Base-by-base conservation (phyloP, 2,888 invertebrate genomes). In the Hartigia nigra region DNA sequence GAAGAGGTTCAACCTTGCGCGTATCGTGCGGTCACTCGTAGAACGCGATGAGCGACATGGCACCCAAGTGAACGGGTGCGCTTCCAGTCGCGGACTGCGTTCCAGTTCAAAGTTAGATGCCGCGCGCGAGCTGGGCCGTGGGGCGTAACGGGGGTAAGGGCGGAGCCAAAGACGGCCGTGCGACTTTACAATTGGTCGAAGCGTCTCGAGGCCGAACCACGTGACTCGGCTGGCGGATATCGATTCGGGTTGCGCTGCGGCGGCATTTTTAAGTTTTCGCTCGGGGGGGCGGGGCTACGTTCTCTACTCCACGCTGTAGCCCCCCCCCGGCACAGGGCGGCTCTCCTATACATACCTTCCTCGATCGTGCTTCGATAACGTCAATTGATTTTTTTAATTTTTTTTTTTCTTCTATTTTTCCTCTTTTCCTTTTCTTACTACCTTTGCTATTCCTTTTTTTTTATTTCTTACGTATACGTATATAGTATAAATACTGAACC, bases 241-340 rank as follows among this genome's bases (percentile, higher is more conserved):
- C 94, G 95, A 95, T 95, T 95, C 95, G 95, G 94, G 94, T 93
- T 87, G 94, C 94, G 93, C 93, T 93, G 94, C 95, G 95, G 95
- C 95, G 95, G 95, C 95, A 95, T 95, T 95, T 95, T 95, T 95
- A 95, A 95, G 94, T 95, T 95, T 92, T 92, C 91, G 88, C 83
- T 81, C 69, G 78, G 86, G 88, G 90, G 86, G 87, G 89, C 85
- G 86, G 88, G 83, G 87, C 88, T 80, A 85, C 82, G 82, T 81
- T 83, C 81, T 83, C 81, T 82, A 80, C 83, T 85, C 84, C 86
- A 86, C 86, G 84, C 84, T 85, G 35, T n/a, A 37, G 35, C 55
- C 74, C 79, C 79, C 79, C 79, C 70, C 72, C 34, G 72, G 12
- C 72, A 31, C 74, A 34, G 69, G 74, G 77, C 37, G 36, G 32